Evolutionary conservation across 2,113 vertebrate species (phyloP).

Genomic region (Alosa alosa): DNA sequence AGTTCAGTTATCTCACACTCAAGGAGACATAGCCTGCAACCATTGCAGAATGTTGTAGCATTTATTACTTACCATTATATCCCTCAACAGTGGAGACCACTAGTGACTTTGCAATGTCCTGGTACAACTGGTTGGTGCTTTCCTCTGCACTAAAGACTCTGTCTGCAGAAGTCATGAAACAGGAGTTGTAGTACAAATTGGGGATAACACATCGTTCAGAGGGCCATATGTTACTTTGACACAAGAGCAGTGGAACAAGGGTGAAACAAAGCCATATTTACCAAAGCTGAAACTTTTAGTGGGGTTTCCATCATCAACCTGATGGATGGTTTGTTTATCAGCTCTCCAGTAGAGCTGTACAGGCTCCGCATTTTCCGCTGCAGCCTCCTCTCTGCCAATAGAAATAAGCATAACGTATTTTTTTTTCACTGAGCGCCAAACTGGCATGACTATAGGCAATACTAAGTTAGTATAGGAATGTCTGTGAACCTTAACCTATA

Average conservation of each 20-base stretch:
- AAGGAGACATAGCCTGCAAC: background rate
- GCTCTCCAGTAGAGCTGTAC: constrained; percentile 77
- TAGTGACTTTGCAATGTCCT: constrained; percentile 85
- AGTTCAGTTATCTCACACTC: background rate
- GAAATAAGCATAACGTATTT: background rate
- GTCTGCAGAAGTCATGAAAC: constrained; percentile 63
- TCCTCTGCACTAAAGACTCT: constrained; percentile 83
- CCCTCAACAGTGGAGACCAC: constrained; percentile 88
- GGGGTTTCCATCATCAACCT: constrained; percentile 77
- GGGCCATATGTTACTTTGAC: background rate
- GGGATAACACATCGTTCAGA: background rate
- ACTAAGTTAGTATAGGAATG: background rate
- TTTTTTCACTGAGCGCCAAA: background rate
- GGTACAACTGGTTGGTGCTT: constrained; percentile 82
- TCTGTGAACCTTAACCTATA: background rate
- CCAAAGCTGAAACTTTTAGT: constrained; percentile 84
- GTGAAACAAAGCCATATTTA: constrained; percentile 59
- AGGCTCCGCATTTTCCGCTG: constrained; percentile 59
- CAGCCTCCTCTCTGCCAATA: constrained; percentile 67
- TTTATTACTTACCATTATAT: constrained; percentile 82
- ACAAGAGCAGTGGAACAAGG: background rate
- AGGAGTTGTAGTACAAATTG: background rate
- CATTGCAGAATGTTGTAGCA: background rate
- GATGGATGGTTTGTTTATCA: constrained; percentile 76
- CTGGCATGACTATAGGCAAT: background rate